These are phyloP conservation scores for Paragorgia papillata DNA, from an alignment of 92 coral and sea anemone species.

Conservation along the genomic window DNA sequence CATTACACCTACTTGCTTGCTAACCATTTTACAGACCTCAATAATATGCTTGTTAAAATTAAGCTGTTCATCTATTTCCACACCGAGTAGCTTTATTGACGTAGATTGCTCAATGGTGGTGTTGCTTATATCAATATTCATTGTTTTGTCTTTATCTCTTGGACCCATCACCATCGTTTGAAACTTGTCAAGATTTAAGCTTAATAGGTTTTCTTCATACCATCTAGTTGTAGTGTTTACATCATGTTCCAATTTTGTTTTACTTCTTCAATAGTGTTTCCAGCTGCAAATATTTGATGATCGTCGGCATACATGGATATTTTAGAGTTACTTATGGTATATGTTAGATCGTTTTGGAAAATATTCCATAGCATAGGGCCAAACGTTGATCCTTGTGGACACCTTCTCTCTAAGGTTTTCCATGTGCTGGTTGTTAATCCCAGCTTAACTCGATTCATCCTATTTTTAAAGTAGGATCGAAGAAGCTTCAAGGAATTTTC, in stretches of 20 bases:
- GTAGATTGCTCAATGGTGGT: conserved; percentile 12
- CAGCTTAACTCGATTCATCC: conserved; percentile 33
- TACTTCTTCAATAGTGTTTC: conserved; percentile 1
- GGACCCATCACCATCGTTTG: background rate
- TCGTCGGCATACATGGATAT: conserved; percentile 33
- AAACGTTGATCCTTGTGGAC: conserved; percentile 53
- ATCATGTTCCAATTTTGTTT: too few relatives aligned
- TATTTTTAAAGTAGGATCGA: conserved; percentile 29
- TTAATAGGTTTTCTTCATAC: background rate
- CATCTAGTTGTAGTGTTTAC: background rate
- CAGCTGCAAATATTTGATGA: conserved; percentile 39
- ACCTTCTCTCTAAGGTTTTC: conserved; percentile 46
- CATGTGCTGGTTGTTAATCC: conserved; percentile 49
- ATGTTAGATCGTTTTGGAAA: conserved; percentile 43
- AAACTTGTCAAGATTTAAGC: background rate
- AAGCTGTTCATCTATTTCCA: conserved; percentile 33
- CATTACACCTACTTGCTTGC: too few relatives aligned
- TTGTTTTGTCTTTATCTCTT: background rate
- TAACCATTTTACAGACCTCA: too few relatives aligned
- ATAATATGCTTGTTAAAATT: too few relatives aligned
- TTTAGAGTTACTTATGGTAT: conserved; percentile 20
- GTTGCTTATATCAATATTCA: background rate
- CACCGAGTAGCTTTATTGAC: conserved; percentile 42
- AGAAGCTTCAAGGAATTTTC: background rate
- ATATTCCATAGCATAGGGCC: conserved; percentile 42